Base-by-base conservation (phyloP, 1,140 invertebrate species). In the Neodiprion pinetum region DNA sequence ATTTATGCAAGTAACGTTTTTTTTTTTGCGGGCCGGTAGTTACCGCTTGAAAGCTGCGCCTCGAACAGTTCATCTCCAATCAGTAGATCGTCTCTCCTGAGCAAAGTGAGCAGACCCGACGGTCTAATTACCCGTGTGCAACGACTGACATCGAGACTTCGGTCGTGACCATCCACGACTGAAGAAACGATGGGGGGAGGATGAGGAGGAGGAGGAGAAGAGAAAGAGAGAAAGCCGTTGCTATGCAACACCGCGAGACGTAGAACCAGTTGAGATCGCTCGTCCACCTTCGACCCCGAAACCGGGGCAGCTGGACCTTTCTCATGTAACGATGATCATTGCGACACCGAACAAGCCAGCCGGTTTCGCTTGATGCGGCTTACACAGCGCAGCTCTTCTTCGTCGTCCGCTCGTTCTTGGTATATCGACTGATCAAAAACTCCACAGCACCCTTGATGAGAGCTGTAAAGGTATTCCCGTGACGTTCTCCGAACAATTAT, bases 381-480 rank as follows among this genome's bases (percentile, higher is more conserved):
- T 21, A 21, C 17, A 21, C 17, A 21, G 17, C 17, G 17, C 17
- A 21, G 17, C 17, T 21, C 17, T 21, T 21, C 17, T 21, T 21
- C 17, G 17, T 21, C 17, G 17, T 21, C 72, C 79, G 17, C 17
- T 21, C 17, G 17, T 21, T 21, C 17, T 21, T 21, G 17, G 17
- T 21, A 21, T 21, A 78, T 80, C 73, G 79, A 82, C 81, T 83
- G 86, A 87, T 86, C 82, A 87, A 87, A 87, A 85, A 21, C 80
- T 85, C 87, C 83, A 87, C 86, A 84, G 83, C 81, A 81, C 78
- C 81, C 85, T 81, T 88, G 87, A 87, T 87, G 83, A 88, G 85
- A 79, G 82, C 84, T 80, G 79, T 48, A 79, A 76, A 76, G 71
- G 76, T 77, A 84, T 85, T 85, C 84, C 80, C 82, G 79, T 84